Percentiles rank a stretch among this genome's conserved stretches.
phyloP scores from a whole-genome alignment of 2,888 invertebrate species.

The Ophion obscuratus region DNA sequence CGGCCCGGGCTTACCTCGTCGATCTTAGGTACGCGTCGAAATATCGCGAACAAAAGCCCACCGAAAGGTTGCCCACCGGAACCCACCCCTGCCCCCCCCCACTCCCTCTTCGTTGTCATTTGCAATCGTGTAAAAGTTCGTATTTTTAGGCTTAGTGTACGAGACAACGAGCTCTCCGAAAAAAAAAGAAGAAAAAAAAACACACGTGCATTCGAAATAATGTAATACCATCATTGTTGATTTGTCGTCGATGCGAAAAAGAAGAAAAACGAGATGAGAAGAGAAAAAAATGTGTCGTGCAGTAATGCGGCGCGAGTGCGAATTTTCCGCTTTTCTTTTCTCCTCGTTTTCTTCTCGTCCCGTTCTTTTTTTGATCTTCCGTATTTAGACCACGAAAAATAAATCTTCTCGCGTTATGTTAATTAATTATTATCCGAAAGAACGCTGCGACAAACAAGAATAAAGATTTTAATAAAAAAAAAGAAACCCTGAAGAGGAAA shows the following conservation, averaged over 20 bases:
- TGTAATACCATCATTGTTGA: conserved; percentile 50
- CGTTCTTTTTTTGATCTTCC: conserved; percentile 45
- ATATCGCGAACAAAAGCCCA: background rate
- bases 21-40: background rate
- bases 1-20: background rate
- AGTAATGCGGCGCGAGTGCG: conserved; percentile 3
- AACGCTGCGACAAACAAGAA: conserved; percentile 78
- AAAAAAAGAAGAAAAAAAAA: background rate
- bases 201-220: conserved; percentile 49
- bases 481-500: background rate
- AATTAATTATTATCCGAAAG: conserved; percentile 80
- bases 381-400: conserved; percentile 65
- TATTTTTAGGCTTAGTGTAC: conserved; percentile 13
- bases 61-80: background rate
- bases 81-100: background rate
- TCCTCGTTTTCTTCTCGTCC: conserved; percentile 40
- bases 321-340: background rate
- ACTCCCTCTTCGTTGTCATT: conserved; percentile 6
- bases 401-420: conserved; percentile 77
- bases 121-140: conserved; percentile 24
- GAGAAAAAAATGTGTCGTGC: background rate
- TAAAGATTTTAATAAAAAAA: conserved; percentile 80
- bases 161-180: background rate
- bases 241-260: conserved; percentile 59
- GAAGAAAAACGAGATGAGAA: background rate